These are phyloP conservation scores for Solea senegalensis DNA, from an alignment of 2,113 vertebrate genomes.

Conservation along the genomic window DNA sequence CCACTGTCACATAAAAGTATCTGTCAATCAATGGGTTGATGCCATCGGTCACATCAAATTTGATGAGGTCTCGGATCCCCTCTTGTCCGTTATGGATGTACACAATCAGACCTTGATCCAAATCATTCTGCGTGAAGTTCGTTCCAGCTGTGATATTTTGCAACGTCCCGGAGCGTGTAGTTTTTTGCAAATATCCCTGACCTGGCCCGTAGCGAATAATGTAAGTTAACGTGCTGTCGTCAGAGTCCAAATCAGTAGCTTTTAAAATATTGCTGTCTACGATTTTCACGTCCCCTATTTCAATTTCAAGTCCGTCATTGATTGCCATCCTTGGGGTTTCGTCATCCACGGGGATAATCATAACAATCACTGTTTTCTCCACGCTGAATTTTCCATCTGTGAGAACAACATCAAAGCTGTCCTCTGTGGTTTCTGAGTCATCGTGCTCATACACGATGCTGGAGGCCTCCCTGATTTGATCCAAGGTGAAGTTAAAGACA, in stretches of 20 bases:
- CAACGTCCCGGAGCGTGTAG: conserved; percentile 70
- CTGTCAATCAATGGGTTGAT: conserved; percentile 93
- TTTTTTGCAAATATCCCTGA: conserved; percentile 88
- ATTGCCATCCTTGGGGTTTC: conserved; percentile 95
- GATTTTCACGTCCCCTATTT: conserved; percentile 87
- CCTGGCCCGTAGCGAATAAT: conserved; percentile 87
- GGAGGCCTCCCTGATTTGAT: conserved; percentile 92
- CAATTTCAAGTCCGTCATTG: conserved; percentile 93
- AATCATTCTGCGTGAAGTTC: conserved; percentile 95
- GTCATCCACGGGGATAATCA: conserved; percentile 93
- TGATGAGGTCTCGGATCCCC: conserved; percentile 92
- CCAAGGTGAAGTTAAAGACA: conserved; percentile 89
- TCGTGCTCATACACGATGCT: conserved; percentile 95
- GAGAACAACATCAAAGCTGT: conserved; percentile 89
- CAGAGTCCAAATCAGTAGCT: conserved; percentile 94
- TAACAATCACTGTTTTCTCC: conserved; percentile 84
- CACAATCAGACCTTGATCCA: conserved; percentile 87
- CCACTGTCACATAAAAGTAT: conserved; percentile 93
- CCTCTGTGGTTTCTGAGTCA: conserved; percentile 90
- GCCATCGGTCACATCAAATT: conserved; percentile 96
- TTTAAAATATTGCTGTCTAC: conserved; percentile 87
- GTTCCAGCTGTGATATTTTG: conserved; percentile 91
- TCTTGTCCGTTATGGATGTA: conserved; percentile 90
- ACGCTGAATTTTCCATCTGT: conserved; percentile 88
- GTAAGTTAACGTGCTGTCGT: conserved; percentile 88